Evolutionary conservation across 64 coral and sea anemone species (phyloP).

Genomic region (Acropora yongei): DNA sequence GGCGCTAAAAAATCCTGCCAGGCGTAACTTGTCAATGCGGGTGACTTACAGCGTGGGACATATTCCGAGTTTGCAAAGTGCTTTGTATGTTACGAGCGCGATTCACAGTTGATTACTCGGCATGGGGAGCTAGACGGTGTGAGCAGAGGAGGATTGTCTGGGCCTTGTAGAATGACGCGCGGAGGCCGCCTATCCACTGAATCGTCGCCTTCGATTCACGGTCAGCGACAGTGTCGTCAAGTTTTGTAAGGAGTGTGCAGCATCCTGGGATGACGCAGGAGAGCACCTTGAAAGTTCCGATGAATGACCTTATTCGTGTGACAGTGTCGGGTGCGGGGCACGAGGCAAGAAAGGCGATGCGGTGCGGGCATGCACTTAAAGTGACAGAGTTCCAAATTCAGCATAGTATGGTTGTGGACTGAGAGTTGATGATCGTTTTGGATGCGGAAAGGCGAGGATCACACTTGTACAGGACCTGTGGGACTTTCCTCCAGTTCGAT

Average conservation of each 20-base stretch:
- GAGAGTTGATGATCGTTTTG: conserved; percentile 19
- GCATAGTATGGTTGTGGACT: conserved; percentile 35
- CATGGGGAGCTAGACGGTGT: neutral
- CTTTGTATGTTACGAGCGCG: neutral
- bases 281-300: conserved; percentile 62
- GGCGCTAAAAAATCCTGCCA: neutral
- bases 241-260: neutral
- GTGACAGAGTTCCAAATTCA: conserved; percentile 56
- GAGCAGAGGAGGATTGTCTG: neutral
- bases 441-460: conserved; percentile 29
- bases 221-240: conserved; percentile 14
- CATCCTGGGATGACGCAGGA: conserved; percentile 49
- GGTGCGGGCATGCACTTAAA: conserved; percentile 42
- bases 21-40: neutral
- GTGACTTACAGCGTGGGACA: neutral
- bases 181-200: conserved; percentile 24
- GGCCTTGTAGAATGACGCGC: conserved; percentile 18
- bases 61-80: neutral
- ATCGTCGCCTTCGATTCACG: neutral
- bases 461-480: neutral
- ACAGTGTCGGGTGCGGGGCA: conserved; percentile 52
- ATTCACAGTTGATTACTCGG: neutral
- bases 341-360: conserved; percentile 13
- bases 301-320: conserved; percentile 32
- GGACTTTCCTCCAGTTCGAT: conserved; percentile 24